Percentiles rank a stretch among this genome's conserved stretches.
Evolutionary conservation across 2,113 vertebrate species (phyloP).

Genomic region (Phodopus roborovskii): DNA sequence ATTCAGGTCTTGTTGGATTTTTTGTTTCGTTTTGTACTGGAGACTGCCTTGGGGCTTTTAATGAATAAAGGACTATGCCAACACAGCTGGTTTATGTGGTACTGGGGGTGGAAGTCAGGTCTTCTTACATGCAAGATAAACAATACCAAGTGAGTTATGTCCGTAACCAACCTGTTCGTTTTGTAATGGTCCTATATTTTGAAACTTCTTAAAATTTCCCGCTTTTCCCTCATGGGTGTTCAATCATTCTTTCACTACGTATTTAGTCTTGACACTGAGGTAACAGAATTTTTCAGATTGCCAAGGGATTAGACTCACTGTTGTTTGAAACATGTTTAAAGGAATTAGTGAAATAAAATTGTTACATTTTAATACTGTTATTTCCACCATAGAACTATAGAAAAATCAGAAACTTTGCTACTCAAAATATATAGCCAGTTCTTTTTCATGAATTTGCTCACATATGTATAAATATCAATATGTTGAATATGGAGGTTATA

Average conservation of each 20-base stretch:
- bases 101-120: neutral
- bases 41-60: neutral
- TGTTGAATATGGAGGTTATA: neutral
- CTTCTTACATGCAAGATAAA: neutral
- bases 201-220: neutral
- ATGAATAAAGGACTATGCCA: neutral
- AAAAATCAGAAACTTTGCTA: neutral
- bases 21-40: neutral
- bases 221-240: neutral
- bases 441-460: neutral
- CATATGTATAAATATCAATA: neutral
- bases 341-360: neutral
- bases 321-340: conserved; percentile 3
- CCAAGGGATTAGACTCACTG: neutral
- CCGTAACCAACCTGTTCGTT: neutral
- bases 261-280: neutral
- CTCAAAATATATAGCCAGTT: neutral
- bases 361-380: neutral
- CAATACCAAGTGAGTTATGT: neutral
- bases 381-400: neutral
- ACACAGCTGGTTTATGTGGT: neutral
- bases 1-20: neutral
- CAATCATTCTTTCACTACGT: neutral
- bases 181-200: neutral
- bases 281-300: neutral